These are phyloP conservation scores for Tauraco hartlaubi DNA, from an alignment of 2,797 vertebrate species.

Conservation along the genomic window DNA sequence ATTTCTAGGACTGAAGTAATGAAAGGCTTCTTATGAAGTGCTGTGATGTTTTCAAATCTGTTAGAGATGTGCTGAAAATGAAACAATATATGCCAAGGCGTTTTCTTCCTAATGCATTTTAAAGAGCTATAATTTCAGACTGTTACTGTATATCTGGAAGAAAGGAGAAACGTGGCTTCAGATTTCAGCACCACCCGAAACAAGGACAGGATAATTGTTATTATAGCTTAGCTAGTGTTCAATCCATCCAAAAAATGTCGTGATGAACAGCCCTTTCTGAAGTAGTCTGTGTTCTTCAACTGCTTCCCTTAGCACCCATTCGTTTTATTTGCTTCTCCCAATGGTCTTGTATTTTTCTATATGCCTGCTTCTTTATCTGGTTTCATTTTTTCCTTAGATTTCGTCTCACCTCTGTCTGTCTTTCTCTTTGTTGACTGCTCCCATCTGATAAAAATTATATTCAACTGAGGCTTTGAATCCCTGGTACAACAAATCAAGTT, in stretches of 20 bases:
- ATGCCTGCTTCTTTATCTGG: neutral
- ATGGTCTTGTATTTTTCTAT: neutral
- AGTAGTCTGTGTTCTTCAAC: neutral
- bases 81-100: neutral
- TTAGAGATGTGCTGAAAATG: neutral
- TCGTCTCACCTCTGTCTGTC: neutral
- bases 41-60: neutral
- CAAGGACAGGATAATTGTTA: neutral
- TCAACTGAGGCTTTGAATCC: neutral
- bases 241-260: neutral
- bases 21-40: neutral
- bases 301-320: neutral
- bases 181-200: neutral
- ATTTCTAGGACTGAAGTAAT: constrained; percentile 19
- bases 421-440: neutral
- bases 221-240: neutral
- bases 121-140: neutral
- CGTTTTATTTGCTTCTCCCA: neutral
- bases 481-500: neutral
- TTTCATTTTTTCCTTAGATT: neutral
- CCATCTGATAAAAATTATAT: neutral
- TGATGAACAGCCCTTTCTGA: neutral
- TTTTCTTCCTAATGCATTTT: neutral
- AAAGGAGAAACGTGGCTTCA: neutral
- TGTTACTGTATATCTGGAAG: neutral